Base-by-base conservation (phyloP, 2,113 vertebrate genomes). In the Lepisosteus osseus region DNA sequence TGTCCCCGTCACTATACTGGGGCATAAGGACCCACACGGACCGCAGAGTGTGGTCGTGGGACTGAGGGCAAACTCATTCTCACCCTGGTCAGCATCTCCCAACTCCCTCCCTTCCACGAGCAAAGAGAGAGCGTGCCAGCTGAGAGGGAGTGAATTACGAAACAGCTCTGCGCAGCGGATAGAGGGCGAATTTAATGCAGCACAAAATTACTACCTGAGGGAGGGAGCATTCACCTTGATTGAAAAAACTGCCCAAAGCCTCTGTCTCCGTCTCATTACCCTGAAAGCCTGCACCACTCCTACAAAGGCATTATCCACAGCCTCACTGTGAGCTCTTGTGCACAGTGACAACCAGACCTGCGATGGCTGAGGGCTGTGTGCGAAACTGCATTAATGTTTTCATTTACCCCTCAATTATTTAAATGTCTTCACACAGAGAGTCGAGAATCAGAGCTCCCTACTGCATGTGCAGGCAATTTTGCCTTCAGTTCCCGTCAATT, bases 171-270 rank as follows among this genome's bases (percentile, higher is more conserved):
- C 87, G 90, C 90, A 84, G 88, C 91, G 87, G 91, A 92, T 90
- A 87, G 87, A 87, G 86, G 84, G 47, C 5, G 9, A 9, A 51
- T 85, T 89, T 92, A 92, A 92, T 91, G 87, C 91, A 88, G 89
- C 90, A 92, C 88, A 92, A 92, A 92, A 92, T 92, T 92, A 92
- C 86, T 90, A 92, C 91, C 90, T 88, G 86, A 80, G 89, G 90
- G 90, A 87, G 85, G 82, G 83, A 89, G 80, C 84, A 87, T 87
- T 85, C 86, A 57, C 70, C 86, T 89, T 90, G 88, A 91, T 89
- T 90, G 88, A 88, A 82, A 85, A 91, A 91, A 90, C 85, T 76
- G 87, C 90, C 90, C 86, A 85, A 83, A 85, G 88, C 85, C 82
- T 76, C 77, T 77, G 77, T 65, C 74, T 78, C 77, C 54, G 61